These are phyloP conservation scores for Fragum fragum DNA, from an alignment of 2,888 invertebrate genomes.

Conservation along the genomic window DNA sequence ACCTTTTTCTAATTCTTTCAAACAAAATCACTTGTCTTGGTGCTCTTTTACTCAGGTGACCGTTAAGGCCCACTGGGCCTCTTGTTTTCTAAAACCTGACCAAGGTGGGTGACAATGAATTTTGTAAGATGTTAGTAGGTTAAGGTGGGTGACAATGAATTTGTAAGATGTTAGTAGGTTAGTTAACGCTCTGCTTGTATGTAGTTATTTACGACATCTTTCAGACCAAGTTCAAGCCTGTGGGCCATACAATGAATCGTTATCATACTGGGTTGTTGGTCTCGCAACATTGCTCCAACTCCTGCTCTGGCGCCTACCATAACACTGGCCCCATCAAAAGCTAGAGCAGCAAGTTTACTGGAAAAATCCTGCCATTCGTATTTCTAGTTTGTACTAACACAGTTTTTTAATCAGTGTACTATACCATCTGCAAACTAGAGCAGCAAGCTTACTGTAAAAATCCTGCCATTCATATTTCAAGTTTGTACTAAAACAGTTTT, in stretches of 20 bases:
- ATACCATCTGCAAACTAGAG: constrained; percentile 12
- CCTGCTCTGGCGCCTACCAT: constrained; percentile 6
- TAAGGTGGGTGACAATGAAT: constrained; percentile 41
- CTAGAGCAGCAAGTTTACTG: background rate
- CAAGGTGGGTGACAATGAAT: constrained; percentile 44
- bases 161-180: constrained; percentile 34
- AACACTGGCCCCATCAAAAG: constrained; percentile 14
- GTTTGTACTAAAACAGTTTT: background rate
- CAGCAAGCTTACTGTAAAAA: background rate
- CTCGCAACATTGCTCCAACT: background rate
- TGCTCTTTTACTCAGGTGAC: too few species aligned
- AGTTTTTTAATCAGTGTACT: background rate
- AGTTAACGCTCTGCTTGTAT: background rate
- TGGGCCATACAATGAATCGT: constrained; percentile 17
- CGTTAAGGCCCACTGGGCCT: too few species aligned
- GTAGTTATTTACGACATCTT: too few species aligned
- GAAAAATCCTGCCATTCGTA: background rate
- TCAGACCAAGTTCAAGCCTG: background rate
- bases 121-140: constrained; percentile 39
- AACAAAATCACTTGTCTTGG: too few species aligned
- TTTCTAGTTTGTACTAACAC: background rate
- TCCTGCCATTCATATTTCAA: background rate
- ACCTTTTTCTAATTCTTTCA: too few species aligned
- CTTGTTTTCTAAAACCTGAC: constrained; percentile 48
- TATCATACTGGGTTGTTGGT: background rate